Conservation (phyloP, 2,888 invertebrate genomes). For the Limenitis camilla region DNA sequence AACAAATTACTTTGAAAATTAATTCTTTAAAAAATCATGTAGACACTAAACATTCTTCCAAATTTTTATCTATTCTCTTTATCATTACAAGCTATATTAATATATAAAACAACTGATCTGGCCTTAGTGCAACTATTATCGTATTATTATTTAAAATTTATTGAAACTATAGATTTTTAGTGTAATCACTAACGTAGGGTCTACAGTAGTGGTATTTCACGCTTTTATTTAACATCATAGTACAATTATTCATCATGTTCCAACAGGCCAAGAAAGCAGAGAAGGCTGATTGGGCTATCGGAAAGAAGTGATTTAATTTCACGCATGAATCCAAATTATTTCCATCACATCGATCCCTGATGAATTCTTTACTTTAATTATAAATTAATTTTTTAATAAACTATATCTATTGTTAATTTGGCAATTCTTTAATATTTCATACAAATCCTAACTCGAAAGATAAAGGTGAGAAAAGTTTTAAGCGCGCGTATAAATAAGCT, state of each 20-base stretch:
- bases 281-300: constrained; percentile 81
- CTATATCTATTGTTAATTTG: constrained; percentile 39
- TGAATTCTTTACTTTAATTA: constrained; percentile 43
- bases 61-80: too few species aligned
- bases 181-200: too few species aligned
- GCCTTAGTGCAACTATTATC: too few species aligned
- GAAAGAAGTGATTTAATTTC: constrained; percentile 71
- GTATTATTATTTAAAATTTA: too few species aligned
- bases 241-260: constrained; percentile 49
- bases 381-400: constrained; percentile 50
- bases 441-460: constrained; percentile 31
- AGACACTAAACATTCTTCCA: too few species aligned
- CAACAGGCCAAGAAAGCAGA: constrained; percentile 86
- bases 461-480: constrained; percentile 59
- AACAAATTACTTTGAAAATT: too few species aligned
- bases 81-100: too few species aligned
- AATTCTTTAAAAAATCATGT: too few species aligned
- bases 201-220: background rate
- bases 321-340: constrained; percentile 27
- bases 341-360: constrained; percentile 30
- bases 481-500: constrained; percentile 44
- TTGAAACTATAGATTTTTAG: too few species aligned
- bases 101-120: too few species aligned
- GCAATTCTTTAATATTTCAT: constrained; percentile 36
- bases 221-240: constrained; percentile 17